These are phyloP conservation scores for Oikopleura dioica DNA, from an alignment of 23 tunicate species.

Conservation along the genomic window DNA sequence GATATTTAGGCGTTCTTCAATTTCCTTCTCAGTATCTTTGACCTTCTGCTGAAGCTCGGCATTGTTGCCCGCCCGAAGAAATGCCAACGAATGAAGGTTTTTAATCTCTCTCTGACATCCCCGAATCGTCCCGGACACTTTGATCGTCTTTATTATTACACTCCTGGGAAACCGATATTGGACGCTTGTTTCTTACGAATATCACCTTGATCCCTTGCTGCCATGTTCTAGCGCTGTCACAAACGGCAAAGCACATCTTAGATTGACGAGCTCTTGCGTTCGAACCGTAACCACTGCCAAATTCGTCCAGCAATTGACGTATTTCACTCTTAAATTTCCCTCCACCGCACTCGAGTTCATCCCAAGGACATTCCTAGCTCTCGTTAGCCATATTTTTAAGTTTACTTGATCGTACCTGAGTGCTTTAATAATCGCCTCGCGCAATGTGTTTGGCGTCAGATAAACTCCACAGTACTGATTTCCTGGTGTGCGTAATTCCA, in stretches of 20 bases:
- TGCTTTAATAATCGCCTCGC: no score
- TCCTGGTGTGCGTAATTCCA: background rate
- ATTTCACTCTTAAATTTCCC: background rate
- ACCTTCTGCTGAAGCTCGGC: background rate
- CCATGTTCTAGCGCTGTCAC: constrained; percentile 2
- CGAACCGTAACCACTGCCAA: background rate
- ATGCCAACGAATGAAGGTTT: background rate
- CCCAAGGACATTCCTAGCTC: no score
- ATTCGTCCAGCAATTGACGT: constrained; percentile 10
- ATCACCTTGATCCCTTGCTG: background rate
- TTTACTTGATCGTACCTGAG: no score
- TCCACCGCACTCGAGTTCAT: no score
- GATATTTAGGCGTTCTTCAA: background rate
- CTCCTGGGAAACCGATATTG: no score
- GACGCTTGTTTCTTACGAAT: no score
- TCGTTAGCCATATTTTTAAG: no score
- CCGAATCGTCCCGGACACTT: background rate
- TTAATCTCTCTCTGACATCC: constrained; percentile 12
- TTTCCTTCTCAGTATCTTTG: background rate
- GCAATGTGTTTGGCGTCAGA: constrained; percentile 5
- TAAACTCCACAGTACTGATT: background rate
- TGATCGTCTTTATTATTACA: background rate
- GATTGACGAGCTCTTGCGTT: background rate
- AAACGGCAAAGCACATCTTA: background rate
- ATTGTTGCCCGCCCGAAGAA: background rate